Base-by-base conservation (phyloP, 2,888 invertebrate genomes). In the Papilio demoleus region DNA sequence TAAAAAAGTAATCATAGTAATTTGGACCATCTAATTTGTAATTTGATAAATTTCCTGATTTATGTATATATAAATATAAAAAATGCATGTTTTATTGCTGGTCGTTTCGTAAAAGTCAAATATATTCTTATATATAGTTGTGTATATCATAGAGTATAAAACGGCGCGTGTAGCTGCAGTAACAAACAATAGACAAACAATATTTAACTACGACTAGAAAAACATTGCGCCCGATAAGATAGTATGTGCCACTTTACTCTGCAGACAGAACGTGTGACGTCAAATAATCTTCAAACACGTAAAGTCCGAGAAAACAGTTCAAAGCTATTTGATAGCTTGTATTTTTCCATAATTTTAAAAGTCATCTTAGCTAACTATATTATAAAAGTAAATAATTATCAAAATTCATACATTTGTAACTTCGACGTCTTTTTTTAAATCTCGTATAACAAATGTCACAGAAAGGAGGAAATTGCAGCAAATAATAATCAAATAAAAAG, bases 131-230 rank as follows among this genome's bases (percentile, higher is more conserved):
- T 50, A 12, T 50, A 50, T 50, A 24, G 17, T 59, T 9, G 19
- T 19, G 12, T 4, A 12, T 53, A 27, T 24, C 59, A 38, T 24
- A 60, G 60, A 59, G 11, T 2, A 24, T 24, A 60, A 14, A 24
- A n/a, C 6, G 38, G 38, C 38, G 36, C 40, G 38, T 38, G 60
- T 40, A 40, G 31, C 22, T 24, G 24, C 40, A 40, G 24, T 4
- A 38, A 40, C 24, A 60, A 60, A 60, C 24, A 60, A 40, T 56
- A 47, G 47, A 47, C 47, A 63, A 19, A 62, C 45, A 62, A 47
- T 47, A 63, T 63, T 63, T 47, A 47, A 63, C 38, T 24, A 24
- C 22, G 34, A 34, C 6, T 31, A 34, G 47, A 63, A 47, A 63
- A 45, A 63, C 62, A 47, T 45, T 36, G 8, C 19, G 5, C 5